Base-by-base conservation (phyloP, 2,797 vertebrate genomes). In the Arrhamphus sclerolepis region DNA sequence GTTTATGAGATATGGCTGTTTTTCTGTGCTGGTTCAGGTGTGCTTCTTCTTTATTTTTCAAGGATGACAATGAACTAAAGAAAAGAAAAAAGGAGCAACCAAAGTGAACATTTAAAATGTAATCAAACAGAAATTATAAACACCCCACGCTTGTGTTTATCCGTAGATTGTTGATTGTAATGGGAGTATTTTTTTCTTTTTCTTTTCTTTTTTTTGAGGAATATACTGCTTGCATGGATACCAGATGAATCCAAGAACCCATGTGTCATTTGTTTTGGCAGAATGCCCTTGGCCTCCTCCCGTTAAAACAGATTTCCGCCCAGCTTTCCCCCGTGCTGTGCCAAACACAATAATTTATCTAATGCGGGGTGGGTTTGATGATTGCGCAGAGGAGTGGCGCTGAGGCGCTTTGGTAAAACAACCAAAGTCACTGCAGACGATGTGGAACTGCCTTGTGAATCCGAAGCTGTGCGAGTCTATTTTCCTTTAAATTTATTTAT, bases 191-290 rank as follows among this genome's bases (percentile, higher is more conserved):
- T 1, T 9, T 44, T 9, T 6, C 2, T 48, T 6, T 6, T 4
- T 18, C 7, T 8, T 1, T n/a, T 18, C 0, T 18, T 3, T 11
- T 13, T 29, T 14, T 51, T 11, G 49, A 34, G 20, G 17, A 10
- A 5, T 34, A 51, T 10, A 38, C 28, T 19, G 28, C 31, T 20
- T 38, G 18, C 26, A n/a, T 31, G 18, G 7, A 4, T 20, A 38
- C 11, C 3, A 34, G 31, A 34, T 34, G 31, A 34, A n/a, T 20
- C 11, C 6, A 7, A 50, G n/a, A 44, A 19, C 42, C 18, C 11
- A 9, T 31, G 18, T 56, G 18, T 9, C n/a, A 20, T 26, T 56
- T 56, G 53, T 56, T 43, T 46, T 56, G 54, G 42, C 54, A 46
- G 18, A 20, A 17, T 17, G 54, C 18, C 41, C 28, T 29, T 21